Conservation (phyloP, 2,113 vertebrate genomes). For the Sitta europaea region DNA sequence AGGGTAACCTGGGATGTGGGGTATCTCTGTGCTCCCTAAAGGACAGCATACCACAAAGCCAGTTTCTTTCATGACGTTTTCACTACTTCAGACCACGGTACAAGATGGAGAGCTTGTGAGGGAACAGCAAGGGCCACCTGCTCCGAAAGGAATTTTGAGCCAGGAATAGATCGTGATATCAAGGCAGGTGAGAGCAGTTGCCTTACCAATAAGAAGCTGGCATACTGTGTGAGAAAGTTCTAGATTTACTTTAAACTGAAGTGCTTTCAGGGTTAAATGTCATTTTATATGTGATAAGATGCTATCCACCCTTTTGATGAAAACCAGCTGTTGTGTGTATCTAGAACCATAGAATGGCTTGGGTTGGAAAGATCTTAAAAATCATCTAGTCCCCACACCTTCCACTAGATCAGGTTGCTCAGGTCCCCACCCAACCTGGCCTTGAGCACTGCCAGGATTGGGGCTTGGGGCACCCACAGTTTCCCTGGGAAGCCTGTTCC, state of each 20-base stretch:
- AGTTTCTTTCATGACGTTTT: neutral
- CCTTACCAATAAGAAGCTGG: neutral
- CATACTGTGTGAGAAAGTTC: neutral
- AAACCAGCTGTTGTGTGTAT: neutral
- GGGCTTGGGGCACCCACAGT: neutral
- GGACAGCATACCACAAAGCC: neutral
- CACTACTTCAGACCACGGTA: neutral
- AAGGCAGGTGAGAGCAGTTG: neutral
- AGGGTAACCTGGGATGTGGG: neutral
- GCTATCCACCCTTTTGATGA: neutral
- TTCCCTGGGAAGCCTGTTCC: neutral
- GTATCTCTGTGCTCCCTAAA: neutral
- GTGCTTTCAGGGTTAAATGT: neutral
- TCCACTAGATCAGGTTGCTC: neutral
- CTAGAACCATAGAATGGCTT: neutral
- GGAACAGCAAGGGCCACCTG: neutral
- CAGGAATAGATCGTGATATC: fast-evolving
- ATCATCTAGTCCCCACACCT: neutral
- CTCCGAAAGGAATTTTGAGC: fast-evolving
- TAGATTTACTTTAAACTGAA: neutral
- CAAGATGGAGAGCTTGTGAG: neutral
- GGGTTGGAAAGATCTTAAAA: neutral
- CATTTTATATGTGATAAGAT: neutral
- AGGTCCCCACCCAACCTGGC: neutral
- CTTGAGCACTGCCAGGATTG: neutral